phyloP scores from a whole-genome alignment of 2,113 vertebrate genomes.

The Mirounga angustirostris region DNA sequence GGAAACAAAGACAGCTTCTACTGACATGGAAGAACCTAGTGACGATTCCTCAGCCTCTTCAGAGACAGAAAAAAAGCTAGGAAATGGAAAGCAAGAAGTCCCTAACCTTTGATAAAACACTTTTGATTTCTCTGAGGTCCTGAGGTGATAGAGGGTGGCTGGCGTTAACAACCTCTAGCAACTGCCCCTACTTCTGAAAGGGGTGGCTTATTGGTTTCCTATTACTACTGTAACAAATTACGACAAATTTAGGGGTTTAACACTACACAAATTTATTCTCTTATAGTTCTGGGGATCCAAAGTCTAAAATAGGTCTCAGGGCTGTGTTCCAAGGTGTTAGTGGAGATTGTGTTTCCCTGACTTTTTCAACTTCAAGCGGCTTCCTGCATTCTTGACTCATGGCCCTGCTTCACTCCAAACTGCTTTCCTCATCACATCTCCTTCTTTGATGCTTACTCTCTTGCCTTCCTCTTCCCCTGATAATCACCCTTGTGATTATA shows the following conservation, averaged over 20 bases:
- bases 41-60: background rate
- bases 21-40: background rate
- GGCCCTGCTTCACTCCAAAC: background rate
- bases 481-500: background rate
- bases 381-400: background rate
- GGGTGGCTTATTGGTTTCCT: background rate
- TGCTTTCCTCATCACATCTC: background rate
- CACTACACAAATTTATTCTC: background rate
- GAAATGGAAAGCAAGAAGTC: background rate
- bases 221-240: background rate
- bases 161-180: background rate
- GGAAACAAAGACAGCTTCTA: background rate
- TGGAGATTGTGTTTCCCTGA: background rate
- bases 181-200: background rate
- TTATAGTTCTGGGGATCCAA: background rate
- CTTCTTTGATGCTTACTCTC: background rate
- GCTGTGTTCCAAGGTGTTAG: background rate
- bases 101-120: background rate
- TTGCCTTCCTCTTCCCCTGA: background rate
- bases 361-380: background rate
- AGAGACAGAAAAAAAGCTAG: background rate
- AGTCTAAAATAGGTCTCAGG: background rate
- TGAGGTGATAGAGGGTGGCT: background rate
- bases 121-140: background rate
- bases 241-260: background rate